Conservation (phyloP, 2,797 vertebrate genomes). For the Alosa sapidissima region DNA sequence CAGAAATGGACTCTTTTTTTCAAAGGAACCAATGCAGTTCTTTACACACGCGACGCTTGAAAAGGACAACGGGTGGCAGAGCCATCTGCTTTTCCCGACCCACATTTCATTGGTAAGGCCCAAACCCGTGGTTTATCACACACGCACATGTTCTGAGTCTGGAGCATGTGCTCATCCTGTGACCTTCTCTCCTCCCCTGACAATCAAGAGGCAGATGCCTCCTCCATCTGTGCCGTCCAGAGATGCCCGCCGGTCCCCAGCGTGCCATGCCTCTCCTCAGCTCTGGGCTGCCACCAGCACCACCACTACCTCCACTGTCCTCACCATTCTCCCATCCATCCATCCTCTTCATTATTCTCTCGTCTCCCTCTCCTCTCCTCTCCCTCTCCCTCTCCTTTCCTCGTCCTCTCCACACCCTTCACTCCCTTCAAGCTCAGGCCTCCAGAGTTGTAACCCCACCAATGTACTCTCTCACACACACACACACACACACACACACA, state of each 20-base stretch:
- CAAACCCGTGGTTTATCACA: not conserved
- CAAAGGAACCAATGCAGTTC: not conserved
- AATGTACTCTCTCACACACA: not conserved
- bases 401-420: not conserved
- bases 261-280: not conserved
- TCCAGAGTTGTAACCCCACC: not conserved
- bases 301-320: not conserved
- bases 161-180: not conserved
- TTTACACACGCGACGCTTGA: not conserved
- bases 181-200: not conserved
- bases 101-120: not conserved
- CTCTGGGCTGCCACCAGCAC: not conserved
- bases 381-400: not conserved
- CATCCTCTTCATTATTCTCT: not conserved
- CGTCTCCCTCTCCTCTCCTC: not conserved
- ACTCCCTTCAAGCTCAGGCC: not conserved
- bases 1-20: not conserved
- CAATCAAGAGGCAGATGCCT: slow-evolving; percentile 16
- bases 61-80: not conserved
- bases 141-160: not conserved
- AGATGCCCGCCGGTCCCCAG: not conserved
- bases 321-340: not conserved
- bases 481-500: not conserved
- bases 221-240: slow-evolving; percentile 12
- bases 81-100: not conserved